A percentile compares a stretch with the other conserved stretches of the same genome.
Conservation (phyloP, 1,140 invertebrate species). For the Pomphorhynchus laevis region DNA sequence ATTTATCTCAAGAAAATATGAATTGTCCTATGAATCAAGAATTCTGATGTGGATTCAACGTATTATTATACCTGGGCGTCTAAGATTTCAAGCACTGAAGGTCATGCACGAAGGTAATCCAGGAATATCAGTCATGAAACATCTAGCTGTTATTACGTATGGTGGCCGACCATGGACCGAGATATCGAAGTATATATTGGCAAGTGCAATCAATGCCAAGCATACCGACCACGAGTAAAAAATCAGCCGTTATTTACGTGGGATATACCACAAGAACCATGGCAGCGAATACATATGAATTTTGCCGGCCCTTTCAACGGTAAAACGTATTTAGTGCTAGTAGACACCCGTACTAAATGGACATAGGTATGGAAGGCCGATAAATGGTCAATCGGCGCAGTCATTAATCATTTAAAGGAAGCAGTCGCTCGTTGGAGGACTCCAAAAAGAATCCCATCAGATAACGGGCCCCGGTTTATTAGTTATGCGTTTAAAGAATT, state of each 20-base stretch:
- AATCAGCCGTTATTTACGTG: conserved; percentile 14
- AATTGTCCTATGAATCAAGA: too few species aligned
- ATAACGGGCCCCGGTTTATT: conserved; percentile 16
- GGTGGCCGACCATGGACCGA: conserved; percentile 20
- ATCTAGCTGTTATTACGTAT: too few species aligned
- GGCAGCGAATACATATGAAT: conserved; percentile 22
- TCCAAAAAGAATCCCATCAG: conserved; percentile 13
- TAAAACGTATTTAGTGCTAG: conserved; percentile 17
- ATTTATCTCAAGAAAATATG: too few species aligned
- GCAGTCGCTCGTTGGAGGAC: conserved; percentile 12
- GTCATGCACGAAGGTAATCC: too few species aligned
- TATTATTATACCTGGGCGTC: too few species aligned
- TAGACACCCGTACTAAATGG: conserved; percentile 20
- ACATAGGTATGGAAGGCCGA: conserved; percentile 14
- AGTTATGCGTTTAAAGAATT: conserved; percentile 15
- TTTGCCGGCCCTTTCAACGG: conserved; percentile 19
- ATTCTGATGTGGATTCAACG: too few species aligned
- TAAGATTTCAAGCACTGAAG: too few species aligned
- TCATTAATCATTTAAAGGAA: conserved; percentile 7
- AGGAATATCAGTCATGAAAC: too few species aligned
- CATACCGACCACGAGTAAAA: conserved; percentile 11
- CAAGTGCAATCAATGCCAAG: conserved; percentile 14
- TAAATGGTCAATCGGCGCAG: conserved; percentile 6
- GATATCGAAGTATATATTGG: conserved; percentile 19
- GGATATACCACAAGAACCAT: conserved; percentile 16